Base-by-base conservation (phyloP, 2,797 vertebrate species). In the Lacerta bilineata region DNA sequence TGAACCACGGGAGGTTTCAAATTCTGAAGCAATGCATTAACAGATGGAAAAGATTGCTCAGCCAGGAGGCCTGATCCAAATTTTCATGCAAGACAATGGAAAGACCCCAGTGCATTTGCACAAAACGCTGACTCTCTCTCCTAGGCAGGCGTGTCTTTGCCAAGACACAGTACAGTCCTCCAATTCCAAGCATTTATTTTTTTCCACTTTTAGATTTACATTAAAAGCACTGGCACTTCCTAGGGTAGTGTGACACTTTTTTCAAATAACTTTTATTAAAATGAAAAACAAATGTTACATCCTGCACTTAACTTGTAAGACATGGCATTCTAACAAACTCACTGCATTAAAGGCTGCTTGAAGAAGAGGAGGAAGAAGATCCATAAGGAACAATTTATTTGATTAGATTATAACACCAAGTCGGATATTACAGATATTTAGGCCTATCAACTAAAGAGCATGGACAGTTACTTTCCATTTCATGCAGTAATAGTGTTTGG, bases 31-130 rank as follows among this genome's bases (percentile, higher is more conserved):
- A 87, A 39, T 41, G 55, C 55, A 33, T 83, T 78, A 82, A 86
- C 79, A 79, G 85, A 72, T 86, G 88, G 84, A 86, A 82, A 86
- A 89, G 71, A 81, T 77, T 68, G 72, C 84, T 84, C 81, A 50
- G 59, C 39, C 39, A 25, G 80, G 74, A 88, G 36, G 75, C 85
- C 85, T 74, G 41, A 84, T 80, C 75, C 81, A 90, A 87, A 84
- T 68, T 39, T 84, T 79, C 33, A 74, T 23, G 68, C 41, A 74
- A 74, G 10, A 17, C 85, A 72, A 27, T 59, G 66, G 85, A 72
- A 87, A 83, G 66, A 84, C 85, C 39, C 46, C 81, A 64, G 72
- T 71, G 71, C 80, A n/a, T n/a, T 66, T 18, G 39, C 41, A 23
- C 27, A 66, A 46, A 71, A 50, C n/a, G 74, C 64, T 90, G 85